These are phyloP conservation scores for Clamator glandarius DNA, from an alignment of 2,797 vertebrate species.

Conservation along the genomic window DNA sequence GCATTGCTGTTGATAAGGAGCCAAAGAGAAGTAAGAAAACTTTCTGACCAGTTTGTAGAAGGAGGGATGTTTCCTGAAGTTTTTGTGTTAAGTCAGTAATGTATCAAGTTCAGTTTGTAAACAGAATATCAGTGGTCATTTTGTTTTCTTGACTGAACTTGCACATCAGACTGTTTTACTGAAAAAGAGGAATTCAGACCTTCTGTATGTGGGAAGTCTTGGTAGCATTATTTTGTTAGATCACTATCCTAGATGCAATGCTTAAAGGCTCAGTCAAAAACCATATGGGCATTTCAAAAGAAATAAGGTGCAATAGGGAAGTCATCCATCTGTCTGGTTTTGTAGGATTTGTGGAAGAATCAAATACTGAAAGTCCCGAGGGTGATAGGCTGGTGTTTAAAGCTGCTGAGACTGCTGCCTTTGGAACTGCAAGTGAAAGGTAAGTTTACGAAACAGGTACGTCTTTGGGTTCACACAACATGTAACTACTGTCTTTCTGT, in stretches of 20 bases:
- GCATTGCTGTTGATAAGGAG: not conserved
- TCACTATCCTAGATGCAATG: not conserved
- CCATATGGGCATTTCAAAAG: not conserved
- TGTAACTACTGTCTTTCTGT: not conserved
- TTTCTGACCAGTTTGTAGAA: not conserved
- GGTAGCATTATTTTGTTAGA: not conserved
- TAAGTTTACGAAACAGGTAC: not conserved
- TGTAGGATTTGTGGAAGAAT: slow-evolving; percentile 66
- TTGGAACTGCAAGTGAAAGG: slow-evolving; percentile 41
- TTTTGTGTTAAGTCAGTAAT: not conserved
- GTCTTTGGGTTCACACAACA: not conserved
- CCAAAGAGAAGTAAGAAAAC: not conserved
- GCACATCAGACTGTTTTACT: not conserved
- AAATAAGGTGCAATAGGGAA: not conserved
- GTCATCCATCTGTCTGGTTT: not conserved
- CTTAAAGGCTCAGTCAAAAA: not conserved
- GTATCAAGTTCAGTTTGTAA: not conserved
- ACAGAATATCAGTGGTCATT: not conserved
- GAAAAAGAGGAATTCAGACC: not conserved
- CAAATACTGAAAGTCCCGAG: slow-evolving; percentile 57
- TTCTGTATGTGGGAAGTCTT: not conserved
- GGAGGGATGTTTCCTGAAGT: not conserved
- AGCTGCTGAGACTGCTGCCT: slow-evolving; percentile 3
- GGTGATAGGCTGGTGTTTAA: slow-evolving; percentile 56
- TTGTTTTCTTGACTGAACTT: not conserved